phyloP scores from a whole-genome alignment of 2,888 invertebrate genomes.

The Beris morrisii region DNA sequence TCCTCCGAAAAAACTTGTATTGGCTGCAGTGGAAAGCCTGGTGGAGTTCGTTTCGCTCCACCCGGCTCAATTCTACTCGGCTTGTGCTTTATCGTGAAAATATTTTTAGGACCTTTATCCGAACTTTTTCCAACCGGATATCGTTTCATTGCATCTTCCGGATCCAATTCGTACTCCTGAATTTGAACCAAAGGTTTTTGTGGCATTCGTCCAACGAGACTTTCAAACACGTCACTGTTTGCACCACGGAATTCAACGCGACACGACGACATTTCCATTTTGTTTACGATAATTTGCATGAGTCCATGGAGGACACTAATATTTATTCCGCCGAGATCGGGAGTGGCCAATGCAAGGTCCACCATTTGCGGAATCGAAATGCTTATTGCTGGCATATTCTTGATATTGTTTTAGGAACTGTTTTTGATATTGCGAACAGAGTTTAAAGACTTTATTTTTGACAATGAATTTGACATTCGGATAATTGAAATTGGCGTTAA shows the following conservation, averaged over 20 bases:
- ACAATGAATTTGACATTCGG: not conserved
- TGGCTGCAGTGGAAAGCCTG: conserved; percentile 26
- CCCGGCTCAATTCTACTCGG: not conserved
- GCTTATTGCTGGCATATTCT: conserved; percentile 39
- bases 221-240: conserved; percentile 24
- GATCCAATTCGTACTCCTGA: conserved; percentile 23
- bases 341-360: conserved; percentile 49
- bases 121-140: not conserved
- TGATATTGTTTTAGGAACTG: conserved; percentile 23
- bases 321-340: conserved; percentile 45
- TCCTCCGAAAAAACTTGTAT: conserved; percentile 10
- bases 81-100: conserved; percentile 9
- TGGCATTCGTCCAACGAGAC: conserved; percentile 5
- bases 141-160: conserved; percentile 3
- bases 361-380: conserved; percentile 49
- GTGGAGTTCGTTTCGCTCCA: not conserved
- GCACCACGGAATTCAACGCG: conserved; percentile 29
- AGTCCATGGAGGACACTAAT: conserved; percentile 49
- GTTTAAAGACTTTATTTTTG: not conserved
- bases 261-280: conserved; percentile 40
- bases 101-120: not conserved
- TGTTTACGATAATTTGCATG: conserved; percentile 48
- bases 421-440: not conserved
- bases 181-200: conserved; percentile 10
- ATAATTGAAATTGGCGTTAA: too few species aligned